phyloP scores from a whole-genome alignment of 1,140 invertebrate genomes.

The Berghia stephanieae region DNA sequence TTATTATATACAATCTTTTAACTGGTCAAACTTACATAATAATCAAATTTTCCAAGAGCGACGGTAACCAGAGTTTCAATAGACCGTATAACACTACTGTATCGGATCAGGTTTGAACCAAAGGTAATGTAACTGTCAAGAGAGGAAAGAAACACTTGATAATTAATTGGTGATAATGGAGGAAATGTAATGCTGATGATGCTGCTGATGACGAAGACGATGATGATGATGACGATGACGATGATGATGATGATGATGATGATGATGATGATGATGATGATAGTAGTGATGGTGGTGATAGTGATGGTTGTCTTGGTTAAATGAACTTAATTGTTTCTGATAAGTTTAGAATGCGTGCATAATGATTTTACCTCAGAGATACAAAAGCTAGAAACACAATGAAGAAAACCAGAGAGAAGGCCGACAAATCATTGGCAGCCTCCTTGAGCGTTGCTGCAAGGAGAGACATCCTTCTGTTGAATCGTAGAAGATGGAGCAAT shows the following conservation, averaged over 20 bases:
- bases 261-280: not conserved
- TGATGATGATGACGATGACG: not conserved
- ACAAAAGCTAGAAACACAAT: constrained; percentile 60
- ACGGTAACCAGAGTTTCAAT: constrained; percentile 51
- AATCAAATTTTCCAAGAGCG: constrained; percentile 42
- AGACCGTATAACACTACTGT: constrained; percentile 64
- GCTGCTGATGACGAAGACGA: too few relatives aligned
- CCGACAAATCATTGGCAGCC: constrained; percentile 54
- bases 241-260: not conserved
- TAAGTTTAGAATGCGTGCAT: not conserved
- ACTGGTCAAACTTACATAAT: not conserved
- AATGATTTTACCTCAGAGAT: constrained; percentile 26
- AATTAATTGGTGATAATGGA: not conserved
- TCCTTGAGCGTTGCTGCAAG: constrained; percentile 60
- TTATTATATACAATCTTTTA: not conserved
- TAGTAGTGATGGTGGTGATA: not conserved
- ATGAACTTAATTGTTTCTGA: not conserved
- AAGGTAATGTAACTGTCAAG: constrained; percentile 71
- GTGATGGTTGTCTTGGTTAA: not conserved
- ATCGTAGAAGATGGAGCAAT: constrained; percentile 69
- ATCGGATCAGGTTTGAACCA: constrained; percentile 61
- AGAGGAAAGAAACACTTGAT: constrained; percentile 34
- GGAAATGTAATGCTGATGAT: too few relatives aligned
- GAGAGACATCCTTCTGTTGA: constrained; percentile 69
- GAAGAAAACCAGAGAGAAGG: constrained; percentile 62